phyloP scores from a whole-genome alignment of 2,797 vertebrate genomes.

The Artibeus lituratus region DNA sequence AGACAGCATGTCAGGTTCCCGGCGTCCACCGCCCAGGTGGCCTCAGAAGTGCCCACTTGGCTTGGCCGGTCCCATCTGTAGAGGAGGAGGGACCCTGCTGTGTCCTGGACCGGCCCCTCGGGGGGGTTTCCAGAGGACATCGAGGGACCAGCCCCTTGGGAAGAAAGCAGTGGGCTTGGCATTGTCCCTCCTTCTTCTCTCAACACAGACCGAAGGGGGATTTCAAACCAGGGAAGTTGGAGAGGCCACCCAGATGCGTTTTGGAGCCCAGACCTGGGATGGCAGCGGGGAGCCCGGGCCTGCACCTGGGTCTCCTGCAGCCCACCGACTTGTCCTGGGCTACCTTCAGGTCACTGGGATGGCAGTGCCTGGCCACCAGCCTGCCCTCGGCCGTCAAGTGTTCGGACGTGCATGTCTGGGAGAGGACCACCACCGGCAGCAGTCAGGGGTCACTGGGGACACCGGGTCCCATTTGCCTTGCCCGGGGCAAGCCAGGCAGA shows the following conservation, averaged over 20 bases:
- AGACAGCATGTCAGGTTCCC: accelerated
- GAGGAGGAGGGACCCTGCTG: background rate
- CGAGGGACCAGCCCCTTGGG: background rate
- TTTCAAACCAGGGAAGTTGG: background rate
- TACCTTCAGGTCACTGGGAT: too few species aligned
- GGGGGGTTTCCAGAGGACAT: background rate
- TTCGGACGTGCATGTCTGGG: accelerated
- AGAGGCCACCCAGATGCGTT: accelerated
- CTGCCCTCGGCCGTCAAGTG: background rate
- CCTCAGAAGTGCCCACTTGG: too few species aligned
- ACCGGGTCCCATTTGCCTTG: background rate
- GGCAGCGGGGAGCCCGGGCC: background rate
- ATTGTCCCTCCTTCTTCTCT: background rate
- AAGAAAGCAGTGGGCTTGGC: background rate
- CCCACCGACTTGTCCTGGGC: background rate
- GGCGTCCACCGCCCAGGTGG: accelerated
- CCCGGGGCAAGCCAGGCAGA: background rate
- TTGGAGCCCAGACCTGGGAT: too few species aligned
- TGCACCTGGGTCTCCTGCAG: accelerated
- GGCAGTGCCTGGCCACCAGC: background rate
- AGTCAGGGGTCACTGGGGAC: accelerated
- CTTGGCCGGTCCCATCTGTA: background rate
- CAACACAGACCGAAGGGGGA: too few species aligned
- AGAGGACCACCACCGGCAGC: accelerated
- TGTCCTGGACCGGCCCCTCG: background rate